phyloP scores from a whole-genome alignment of 1,140 invertebrate species.

The Trachelipus rathkii region DNA sequence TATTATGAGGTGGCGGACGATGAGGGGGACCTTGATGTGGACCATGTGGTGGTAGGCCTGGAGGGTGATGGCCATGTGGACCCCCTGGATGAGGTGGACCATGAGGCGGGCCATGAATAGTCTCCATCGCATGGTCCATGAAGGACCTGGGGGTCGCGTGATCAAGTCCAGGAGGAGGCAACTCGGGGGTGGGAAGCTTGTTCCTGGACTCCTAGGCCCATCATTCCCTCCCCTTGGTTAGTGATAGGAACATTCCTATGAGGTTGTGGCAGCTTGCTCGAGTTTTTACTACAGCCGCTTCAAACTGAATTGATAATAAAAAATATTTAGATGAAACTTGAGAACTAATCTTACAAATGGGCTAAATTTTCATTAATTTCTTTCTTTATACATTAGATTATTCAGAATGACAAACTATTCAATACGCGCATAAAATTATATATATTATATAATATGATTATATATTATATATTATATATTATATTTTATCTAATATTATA shows the following conservation, averaged over 20 bases:
- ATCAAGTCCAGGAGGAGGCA: constrained; percentile 63
- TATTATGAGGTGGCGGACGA: constrained; percentile 36
- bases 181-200: constrained; percentile 60
- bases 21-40: constrained; percentile 43
- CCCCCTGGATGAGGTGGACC: constrained; percentile 33
- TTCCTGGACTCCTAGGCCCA: constrained; percentile 33
- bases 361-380: no score
- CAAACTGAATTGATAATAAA: constrained; percentile 64
- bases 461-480: no score
- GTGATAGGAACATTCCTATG: constrained; percentile 61
- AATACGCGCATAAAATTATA: no score
- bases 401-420: no score
- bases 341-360: no score
- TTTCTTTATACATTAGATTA: no score
- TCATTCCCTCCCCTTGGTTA: constrained; percentile 37
- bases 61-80: constrained; percentile 29
- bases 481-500: no score
- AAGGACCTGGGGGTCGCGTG: constrained; percentile 49
- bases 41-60: constrained; percentile 55
- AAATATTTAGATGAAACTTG: no score
- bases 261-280: constrained; percentile 69
- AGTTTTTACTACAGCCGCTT: constrained; percentile 85
- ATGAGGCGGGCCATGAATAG: constrained; percentile 41
- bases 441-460: no score
- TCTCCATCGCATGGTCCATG: constrained; percentile 49